Percentiles rank a stretch among this genome's conserved stretches.
Conservation (phyloP, 2,888 invertebrate genomes). For the Drosophila neonasuta region DNA sequence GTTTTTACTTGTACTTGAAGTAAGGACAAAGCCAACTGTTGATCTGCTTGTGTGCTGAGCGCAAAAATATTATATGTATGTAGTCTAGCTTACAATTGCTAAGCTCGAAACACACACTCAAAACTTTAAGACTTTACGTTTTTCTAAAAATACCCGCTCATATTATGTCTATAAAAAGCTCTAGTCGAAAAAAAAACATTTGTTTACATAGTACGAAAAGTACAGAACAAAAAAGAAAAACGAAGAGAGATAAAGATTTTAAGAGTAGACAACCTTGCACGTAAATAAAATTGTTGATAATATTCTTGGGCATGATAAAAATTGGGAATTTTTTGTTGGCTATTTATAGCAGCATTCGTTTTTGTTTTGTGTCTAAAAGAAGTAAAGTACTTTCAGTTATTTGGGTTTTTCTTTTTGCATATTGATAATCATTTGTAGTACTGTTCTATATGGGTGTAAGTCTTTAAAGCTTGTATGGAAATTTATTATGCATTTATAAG, state of each 20-base stretch:
- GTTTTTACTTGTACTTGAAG: slow-evolving; percentile 45
- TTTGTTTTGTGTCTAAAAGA: not conserved
- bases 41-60: slow-evolving; percentile 49
- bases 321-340: not conserved
- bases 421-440: not conserved
- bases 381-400: not conserved
- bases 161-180: slow-evolving; percentile 7
- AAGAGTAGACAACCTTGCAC: slow-evolving; percentile 1
- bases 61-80: slow-evolving; percentile 36
- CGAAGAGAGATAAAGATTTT: slow-evolving; percentile 2
- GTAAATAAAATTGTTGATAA: slow-evolving; percentile 1
- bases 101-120: slow-evolving; percentile 24
- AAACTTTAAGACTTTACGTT: not conserved
- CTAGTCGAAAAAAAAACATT: slow-evolving; percentile 2
- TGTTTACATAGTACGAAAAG: not conserved
- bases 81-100: slow-evolving; percentile 31
- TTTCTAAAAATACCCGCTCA: not conserved
- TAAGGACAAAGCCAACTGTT: slow-evolving; percentile 62
- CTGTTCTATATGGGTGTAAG: too few species aligned
- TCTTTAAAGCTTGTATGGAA: not conserved
- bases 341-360: not conserved
- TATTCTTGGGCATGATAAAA: not conserved
- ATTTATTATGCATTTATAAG: not conserved
- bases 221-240: not conserved
- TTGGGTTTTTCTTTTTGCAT: not conserved